Base-by-base conservation (phyloP, 2,888 invertebrate genomes). In the Cylindroiulus punctatus region DNA sequence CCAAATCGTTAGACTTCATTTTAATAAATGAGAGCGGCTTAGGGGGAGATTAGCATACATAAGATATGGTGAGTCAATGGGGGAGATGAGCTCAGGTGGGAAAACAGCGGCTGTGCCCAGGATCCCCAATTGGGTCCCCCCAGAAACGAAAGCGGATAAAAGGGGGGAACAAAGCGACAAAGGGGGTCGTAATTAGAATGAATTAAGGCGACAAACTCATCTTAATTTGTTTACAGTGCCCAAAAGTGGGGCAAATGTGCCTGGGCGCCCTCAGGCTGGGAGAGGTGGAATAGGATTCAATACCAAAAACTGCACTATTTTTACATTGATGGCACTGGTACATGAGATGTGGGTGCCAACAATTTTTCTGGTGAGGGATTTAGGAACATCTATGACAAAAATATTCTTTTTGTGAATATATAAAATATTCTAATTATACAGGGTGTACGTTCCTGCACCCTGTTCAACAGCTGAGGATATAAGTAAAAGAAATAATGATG, bases 1-100 rank as follows among this genome's bases (percentile, higher is more conserved):
- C 19, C 52, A 52, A 52, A 52, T 52, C 52, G 52, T 52, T 52
- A 52, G 52, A 17, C n/a, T 52, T 17, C 52, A 52, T 52, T 52
- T 52, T 52, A 52, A 52, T 52, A 52, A 52, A 52, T 52, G 52
- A 52, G 52, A 52, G 52, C 52, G 52, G 52, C 52, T 52, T 52
- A 52, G 52, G 52, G 52, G n/a, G 52, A 52, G 52, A 52, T 52
- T 52, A 52, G 52, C 52, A 52, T 52, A 52, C 52, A 52, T 52
- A 52, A 52, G 52, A 52, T 52, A 52, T 52, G 52, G 52, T 52
- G 52, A 52, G 52, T 52, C 52, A 52, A 52, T 52, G 52, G 52
- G 52, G 52, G 52, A 17, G 52, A 52, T 52, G 52, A 52, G 52
- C 52, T 52, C 52, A 52, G 52, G 52, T 52, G 52, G 52, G 52